Evolutionary conservation across 37 sponge, comb jelly and placozoan species (phyloP).

Genomic region (Mnemiopsis leidyi): DNA sequence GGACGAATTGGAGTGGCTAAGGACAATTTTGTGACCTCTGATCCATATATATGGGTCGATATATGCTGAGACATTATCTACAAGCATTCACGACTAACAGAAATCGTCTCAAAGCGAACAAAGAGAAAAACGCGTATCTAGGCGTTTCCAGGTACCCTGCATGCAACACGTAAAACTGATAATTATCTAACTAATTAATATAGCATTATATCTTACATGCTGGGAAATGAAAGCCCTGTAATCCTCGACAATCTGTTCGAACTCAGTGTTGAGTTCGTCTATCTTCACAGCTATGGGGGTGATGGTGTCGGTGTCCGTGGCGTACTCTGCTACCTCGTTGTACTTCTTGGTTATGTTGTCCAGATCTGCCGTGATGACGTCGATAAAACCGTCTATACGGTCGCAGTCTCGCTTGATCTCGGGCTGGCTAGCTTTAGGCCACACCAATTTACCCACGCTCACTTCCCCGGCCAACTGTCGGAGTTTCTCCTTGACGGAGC

Average conservation of each 20-base stretch:
- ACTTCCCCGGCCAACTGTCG: slow-evolving; percentile 6
- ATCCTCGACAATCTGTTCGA: slow-evolving; percentile 24
- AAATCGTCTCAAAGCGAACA: neutral
- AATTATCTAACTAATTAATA: neutral
- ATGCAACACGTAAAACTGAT: neutral
- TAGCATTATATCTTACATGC: neutral
- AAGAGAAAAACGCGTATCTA: neutral
- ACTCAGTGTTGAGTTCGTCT: slow-evolving; percentile 10
- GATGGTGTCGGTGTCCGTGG: neutral
- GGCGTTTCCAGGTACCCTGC: neutral
- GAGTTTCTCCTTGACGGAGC: slow-evolving; percentile 11
- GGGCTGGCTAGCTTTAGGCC: slow-evolving; percentile 28
- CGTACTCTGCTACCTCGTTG: slow-evolving; percentile 12
- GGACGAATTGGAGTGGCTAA: neutral
- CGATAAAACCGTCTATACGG: slow-evolving; percentile 55
- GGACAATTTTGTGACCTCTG: neutral
- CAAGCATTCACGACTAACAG: neutral
- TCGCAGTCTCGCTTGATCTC: slow-evolving; percentile 56
- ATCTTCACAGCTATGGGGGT: neutral
- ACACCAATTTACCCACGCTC: neutral
- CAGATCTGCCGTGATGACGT: slow-evolving; percentile 29
- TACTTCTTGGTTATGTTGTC: slow-evolving; percentile 42
- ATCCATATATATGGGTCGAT: no score
- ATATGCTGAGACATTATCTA: no score
- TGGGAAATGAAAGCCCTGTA: slow-evolving; percentile 24